Evolutionary conservation across 2,113 vertebrate species (phyloP), one percentile per base, ranked within the genome.

Genomic region (Isurus oxyrinchus): DNA sequence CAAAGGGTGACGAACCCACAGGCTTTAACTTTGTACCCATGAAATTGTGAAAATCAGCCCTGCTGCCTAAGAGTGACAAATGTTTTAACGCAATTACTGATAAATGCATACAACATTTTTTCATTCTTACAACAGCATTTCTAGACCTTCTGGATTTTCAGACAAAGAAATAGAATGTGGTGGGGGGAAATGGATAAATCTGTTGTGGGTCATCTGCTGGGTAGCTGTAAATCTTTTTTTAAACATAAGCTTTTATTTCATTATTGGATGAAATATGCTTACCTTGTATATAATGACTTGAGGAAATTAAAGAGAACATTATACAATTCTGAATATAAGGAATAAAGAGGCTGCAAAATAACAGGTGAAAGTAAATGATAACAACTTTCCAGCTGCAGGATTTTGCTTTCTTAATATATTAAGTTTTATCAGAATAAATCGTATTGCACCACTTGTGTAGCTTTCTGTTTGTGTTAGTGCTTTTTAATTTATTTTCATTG

Each of bases 281-380:
- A 31, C 53, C 35, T 10, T 61, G 11, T 91, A 10, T 61, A 35
- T 93, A 61, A 93, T n/a, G 90, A 61, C 90, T 93, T 21, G 57
- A 61, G 59, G 57, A 93, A 93, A 93, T 93, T 63, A 94, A 94
- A 69, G 23, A 13, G 40, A 69, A 69, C 94, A 69, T 63, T n/a
- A 94, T 66, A 94, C 90, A 63, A 94, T 94, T 94, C 57, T 63
- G 59, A 91, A 61, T 13, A 59, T n/a, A 61, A 63, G 59, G 61
- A 40, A 63, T 63, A 40, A 40, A 94, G 90, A 21, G 59, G 35
- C 57, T 61, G 59, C 35, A 94, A 94, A 66, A 63, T 94, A 94
- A 94, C 90, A 94, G 90, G 90, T 94, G 90, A 94, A 94, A 94
- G n/a, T 94, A 40, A 66, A 94, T 94, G 90, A 94, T 94, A 94